Conservation (phyloP, 1,140 invertebrate species). For the Macrotrachela quadricornifera region DNA sequence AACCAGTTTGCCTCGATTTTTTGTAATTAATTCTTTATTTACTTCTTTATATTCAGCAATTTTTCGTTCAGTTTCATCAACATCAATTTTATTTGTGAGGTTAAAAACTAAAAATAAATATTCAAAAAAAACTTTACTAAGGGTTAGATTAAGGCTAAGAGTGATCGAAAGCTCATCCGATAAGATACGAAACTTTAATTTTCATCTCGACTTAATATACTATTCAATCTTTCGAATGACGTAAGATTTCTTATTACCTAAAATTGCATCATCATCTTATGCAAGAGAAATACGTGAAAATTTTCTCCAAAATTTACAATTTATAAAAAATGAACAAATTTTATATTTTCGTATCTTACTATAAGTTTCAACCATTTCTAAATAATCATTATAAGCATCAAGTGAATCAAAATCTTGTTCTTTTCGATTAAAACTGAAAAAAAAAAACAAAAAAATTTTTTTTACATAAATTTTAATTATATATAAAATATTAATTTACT, state of each 20-base stretch:
- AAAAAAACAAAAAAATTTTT: background rate
- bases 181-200: too few species aligned
- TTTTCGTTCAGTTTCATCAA: background rate
- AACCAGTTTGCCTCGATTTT: background rate
- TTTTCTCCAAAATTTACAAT: too few species aligned
- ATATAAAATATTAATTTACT: conserved; percentile 15
- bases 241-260: background rate
- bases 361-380: conserved; percentile 5
- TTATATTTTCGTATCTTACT: too few species aligned
- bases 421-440: conserved; percentile 1
- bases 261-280: background rate
- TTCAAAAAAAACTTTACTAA: too few species aligned
- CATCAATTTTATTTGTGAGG: background rate
- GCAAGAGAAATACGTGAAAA: too few species aligned
- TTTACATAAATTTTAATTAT: background rate
- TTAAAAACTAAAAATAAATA: background rate
- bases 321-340: too few species aligned
- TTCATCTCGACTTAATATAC: too few species aligned
- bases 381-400: conserved; percentile 7
- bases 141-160: too few species aligned
- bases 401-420: conserved; percentile 5
- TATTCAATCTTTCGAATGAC: background rate
- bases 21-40: background rate
- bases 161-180: too few species aligned
- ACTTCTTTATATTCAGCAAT: background rate